Base-by-base conservation (phyloP, 2,888 invertebrate genomes). In the Drosophila paracracens region DNA sequence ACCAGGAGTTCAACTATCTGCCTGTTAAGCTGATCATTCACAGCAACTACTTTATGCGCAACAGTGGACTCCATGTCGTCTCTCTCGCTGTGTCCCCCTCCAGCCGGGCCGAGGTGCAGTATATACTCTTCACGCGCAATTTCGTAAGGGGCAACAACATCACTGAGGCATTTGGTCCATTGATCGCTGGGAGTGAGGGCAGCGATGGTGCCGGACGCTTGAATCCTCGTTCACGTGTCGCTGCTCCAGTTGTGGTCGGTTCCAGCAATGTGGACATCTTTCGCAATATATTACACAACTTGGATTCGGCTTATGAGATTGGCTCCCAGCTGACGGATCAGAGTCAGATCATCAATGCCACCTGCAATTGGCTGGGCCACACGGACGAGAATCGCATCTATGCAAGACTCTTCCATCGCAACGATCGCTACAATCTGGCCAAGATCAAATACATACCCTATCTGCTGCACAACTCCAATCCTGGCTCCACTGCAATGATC, bases 291-390 rank as follows among this genome's bases (percentile, higher is more conserved):
- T 95, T 99, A 46, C 96, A 97, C 70, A 99, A 99, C 93, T 96
- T 96, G 2, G 96, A 96, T 76, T 98, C 99, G 0, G 95, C 95
- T 63, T 99, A 98, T 92, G 99, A 99, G 94, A 96, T 99, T 54
- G 98, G 98, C 0, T 98, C 99, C 0, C 99, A 99, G 89, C 94
- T 99, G 25, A 96, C 97, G 89, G 98, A 99, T 92, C 99, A 99
- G 91, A 98, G 98, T 89, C 96, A 97, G 94, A 94, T 95, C 25
- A 96, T 99, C n/a, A 97, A 99, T 91, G 99, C 98, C 82, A 97
- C 98, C 0, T 97, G 95, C 91, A 99, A 99, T 91, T 99, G 98
- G 97, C 95, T 99, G 85, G 98, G 99, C 6, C 95, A 94, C 74
- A 94, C 95, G 0, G 95, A 95, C 70, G 97, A 97, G 91, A 95